phyloP scores from a whole-genome alignment of 2,888 invertebrate genomes.

The Drosophila rubida region DNA sequence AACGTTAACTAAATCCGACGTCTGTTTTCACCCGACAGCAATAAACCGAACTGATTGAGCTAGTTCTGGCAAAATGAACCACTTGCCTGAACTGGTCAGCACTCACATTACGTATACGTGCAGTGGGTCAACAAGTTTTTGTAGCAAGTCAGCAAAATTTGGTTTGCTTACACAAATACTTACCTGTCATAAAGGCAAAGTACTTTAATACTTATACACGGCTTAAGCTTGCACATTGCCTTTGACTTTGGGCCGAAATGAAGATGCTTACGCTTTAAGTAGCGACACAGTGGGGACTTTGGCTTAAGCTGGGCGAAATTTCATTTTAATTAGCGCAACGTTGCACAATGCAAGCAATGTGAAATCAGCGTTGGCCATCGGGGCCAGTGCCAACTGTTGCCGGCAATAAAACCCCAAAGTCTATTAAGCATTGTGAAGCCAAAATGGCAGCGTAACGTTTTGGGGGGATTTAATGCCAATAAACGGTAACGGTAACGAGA shows the following conservation, averaged over 20 bases:
- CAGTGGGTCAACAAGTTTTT: slow-evolving; percentile 57
- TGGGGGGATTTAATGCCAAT: slow-evolving; percentile 67
- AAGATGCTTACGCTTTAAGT: slow-evolving; percentile 9
- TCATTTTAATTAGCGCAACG: slow-evolving; percentile 67
- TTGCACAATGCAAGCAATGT: slow-evolving; percentile 43
- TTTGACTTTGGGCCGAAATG: background rate
- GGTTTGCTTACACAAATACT: slow-evolving; percentile 59
- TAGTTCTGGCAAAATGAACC: slow-evolving; percentile 16
- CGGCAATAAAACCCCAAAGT: slow-evolving; percentile 66
- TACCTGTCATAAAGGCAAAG: slow-evolving; percentile 71
- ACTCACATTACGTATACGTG: slow-evolving; percentile 51
- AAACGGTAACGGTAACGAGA: slow-evolving; percentile 61
- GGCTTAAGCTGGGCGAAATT: slow-evolving; percentile 39
- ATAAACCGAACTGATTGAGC: slow-evolving; percentile 19
- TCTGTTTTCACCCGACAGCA: background rate
- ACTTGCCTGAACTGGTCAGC: slow-evolving; percentile 22
- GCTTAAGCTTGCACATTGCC: slow-evolving; percentile 41
- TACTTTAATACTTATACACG: slow-evolving; percentile 43
- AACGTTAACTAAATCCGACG: background rate
- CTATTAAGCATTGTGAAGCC: slow-evolving; percentile 70
- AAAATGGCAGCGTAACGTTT: slow-evolving; percentile 55
- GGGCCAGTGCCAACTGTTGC: slow-evolving; percentile 39
- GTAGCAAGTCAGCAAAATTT: slow-evolving; percentile 63
- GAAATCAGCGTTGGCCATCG: slow-evolving; percentile 21
- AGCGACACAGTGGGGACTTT: slow-evolving; percentile 8